phyloP scores from a whole-genome alignment of 2,888 invertebrate species.

The Drosophila meridiana region DNA sequence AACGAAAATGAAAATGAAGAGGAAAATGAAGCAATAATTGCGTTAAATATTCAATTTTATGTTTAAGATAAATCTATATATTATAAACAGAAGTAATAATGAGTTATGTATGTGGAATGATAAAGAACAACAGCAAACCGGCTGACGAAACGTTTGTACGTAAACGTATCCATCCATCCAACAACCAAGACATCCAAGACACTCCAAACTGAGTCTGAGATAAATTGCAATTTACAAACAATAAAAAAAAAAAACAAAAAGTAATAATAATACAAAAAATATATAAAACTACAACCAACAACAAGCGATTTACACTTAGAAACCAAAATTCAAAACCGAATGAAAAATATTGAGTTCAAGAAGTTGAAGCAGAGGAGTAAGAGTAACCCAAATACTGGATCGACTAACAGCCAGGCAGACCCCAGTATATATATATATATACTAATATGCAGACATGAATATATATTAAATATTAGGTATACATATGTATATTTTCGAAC shows the following conservation, averaged over 20 bases:
- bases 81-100: constrained; percentile 10
- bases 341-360: constrained; percentile 25
- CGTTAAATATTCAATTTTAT: constrained; percentile 72
- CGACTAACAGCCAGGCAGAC: constrained; percentile 55
- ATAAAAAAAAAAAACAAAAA: constrained; percentile 42
- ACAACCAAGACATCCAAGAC: constrained; percentile 73
- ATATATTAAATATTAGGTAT: constrained; percentile 57
- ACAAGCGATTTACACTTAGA: constrained; percentile 72
- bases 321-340: constrained; percentile 34
- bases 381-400: constrained; percentile 51
- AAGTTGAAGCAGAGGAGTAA: constrained; percentile 8
- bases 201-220: constrained; percentile 80
- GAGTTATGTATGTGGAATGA: constrained; percentile 11
- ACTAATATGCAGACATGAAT: constrained; percentile 23
- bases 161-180: constrained; percentile 83
- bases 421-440: constrained; percentile 57
- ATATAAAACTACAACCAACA: constrained; percentile 43
- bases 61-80: constrained; percentile 61
- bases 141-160: constrained; percentile 74
- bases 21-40: constrained; percentile 72
- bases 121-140: constrained; percentile 40
- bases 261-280: constrained; percentile 23
- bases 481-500: constrained; percentile 77
- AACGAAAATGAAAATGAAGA: constrained; percentile 9
- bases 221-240: constrained; percentile 77